Percentiles rank a stretch among this genome's conserved stretches.
phyloP scores from a whole-genome alignment of 2,797 vertebrate genomes.

The Eleutherodactylus coqui region DNA sequence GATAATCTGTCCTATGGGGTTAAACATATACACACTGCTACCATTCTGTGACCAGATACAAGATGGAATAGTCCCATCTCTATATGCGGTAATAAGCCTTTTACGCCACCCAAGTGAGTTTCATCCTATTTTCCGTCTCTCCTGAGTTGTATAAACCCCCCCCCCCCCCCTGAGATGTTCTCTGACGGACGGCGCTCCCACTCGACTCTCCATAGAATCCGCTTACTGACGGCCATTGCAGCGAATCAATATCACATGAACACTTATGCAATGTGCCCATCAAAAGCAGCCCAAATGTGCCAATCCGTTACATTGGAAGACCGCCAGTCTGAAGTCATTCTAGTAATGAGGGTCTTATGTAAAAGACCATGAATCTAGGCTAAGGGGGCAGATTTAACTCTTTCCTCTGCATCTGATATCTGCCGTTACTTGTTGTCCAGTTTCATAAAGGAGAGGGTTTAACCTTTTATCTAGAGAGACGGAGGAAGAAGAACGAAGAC shows the following conservation, averaged over 20 bases:
- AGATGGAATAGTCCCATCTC: too few species aligned
- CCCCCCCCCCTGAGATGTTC: background rate
- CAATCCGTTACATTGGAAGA: background rate
- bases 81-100: too few species aligned
- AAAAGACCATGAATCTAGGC: background rate
- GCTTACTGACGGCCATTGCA: background rate
- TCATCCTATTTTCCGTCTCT: background rate
- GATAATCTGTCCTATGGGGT: background rate
- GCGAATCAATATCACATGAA: slow-evolving; percentile 54
- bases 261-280: slow-evolving; percentile 28
- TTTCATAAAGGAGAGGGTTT: background rate
- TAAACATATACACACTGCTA: too few species aligned
- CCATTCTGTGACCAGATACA: too few species aligned
- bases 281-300: background rate
- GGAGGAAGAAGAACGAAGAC: too few species aligned
- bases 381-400: background rate
- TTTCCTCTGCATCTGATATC: background rate
- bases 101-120: background rate
- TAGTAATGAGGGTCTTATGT: slow-evolving; percentile 32
- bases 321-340: background rate
- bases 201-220: too few species aligned
- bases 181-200: background rate
- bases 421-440: background rate
- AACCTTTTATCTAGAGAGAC: too few species aligned
- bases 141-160: too few species aligned